Evolutionary conservation across 2,888 invertebrate genomes (phyloP), one percentile per base, ranked within the genome.

Genomic region (Callyntrura guangdongensis): DNA sequence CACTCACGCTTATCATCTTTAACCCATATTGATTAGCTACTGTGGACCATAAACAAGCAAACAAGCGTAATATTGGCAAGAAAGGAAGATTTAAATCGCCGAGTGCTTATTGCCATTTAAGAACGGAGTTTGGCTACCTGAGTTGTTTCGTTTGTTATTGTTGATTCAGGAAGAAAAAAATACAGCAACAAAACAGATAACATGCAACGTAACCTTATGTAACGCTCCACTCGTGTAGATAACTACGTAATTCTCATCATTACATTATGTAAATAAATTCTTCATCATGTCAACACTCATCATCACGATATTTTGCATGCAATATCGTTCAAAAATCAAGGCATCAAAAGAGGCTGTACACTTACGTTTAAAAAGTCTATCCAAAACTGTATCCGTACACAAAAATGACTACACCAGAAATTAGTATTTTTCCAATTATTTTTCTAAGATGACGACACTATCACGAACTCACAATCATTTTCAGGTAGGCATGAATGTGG

Each of bases 311-410:
- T 53, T 53, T n/a, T 9, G 61, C 20, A 27, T 4, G 67, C 22
- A 67, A 67, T 47, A 45, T 72, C 47, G 17, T 72, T 9, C 17
- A 25, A 77, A 12, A 74, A 47, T 47, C 79, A 79, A 14, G 1
- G 56, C 2, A 12, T 12, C 22, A 22, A 22, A 49, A 49, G 49
- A 47, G 5, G 8, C 3, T 25, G 4, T n/a, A 11, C 59, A 81
- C 81, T 81, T 81, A 81, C 81, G 81, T 81, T 12, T 49, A 5
- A 27, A 81, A 45, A 61, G 20, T 74, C 74, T 81, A 81, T 81
- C 81, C 81, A 81, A 81, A 77, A 79, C 56, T 79, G 11, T 11
- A 79, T 74, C 74, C 74, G 5, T 14, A 74, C 12, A 74, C 22
- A 72, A 77, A 25, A 77, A 25, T 6, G 17, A 9, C 9, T 9